A percentile compares a stretch with the other conserved stretches of the same genome.
Evolutionary conservation across 2,888 invertebrate genomes (phyloP).

Genomic region (Aricia artaxerxes): DNA sequence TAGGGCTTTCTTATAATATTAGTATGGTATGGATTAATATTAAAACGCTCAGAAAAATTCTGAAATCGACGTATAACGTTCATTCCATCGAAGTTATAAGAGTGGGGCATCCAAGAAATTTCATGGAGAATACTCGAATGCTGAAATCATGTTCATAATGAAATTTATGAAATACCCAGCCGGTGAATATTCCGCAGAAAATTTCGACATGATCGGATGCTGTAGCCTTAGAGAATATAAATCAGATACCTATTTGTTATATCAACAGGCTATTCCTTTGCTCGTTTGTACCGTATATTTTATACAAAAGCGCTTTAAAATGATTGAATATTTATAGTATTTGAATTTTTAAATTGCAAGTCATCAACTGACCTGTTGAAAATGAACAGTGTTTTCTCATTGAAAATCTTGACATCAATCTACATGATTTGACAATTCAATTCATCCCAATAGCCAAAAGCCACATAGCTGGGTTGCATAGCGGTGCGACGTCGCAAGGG

Average conservation of each 20-base stretch:
- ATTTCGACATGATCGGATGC: constrained; percentile 14
- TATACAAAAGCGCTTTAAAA: not conserved
- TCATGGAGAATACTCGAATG: constrained; percentile 17
- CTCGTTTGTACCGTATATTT: not conserved
- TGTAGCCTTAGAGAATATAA: not conserved
- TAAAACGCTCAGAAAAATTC: not conserved
- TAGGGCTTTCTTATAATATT: not conserved
- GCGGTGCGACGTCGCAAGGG: too few species aligned
- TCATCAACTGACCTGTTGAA: too few species aligned
- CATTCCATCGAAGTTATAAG: not conserved
- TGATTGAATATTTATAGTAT: too few species aligned
- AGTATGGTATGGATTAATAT: not conserved
- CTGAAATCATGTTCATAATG: not conserved
- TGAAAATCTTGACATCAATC: too few species aligned
- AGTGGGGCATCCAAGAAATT: constrained; percentile 15
- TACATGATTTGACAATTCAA: too few species aligned
- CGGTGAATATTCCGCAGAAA: constrained; percentile 11
- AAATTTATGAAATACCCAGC: constrained; percentile 27
- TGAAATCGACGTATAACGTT: not conserved
- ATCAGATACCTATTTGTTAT: not conserved
- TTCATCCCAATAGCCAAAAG: too few species aligned
- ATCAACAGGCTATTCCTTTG: not conserved
- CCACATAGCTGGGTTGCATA: too few species aligned
- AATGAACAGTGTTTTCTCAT: too few species aligned
- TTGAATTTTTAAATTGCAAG: too few species aligned